A percentile compares a stretch with the other conserved stretches of the same genome.
Evolutionary conservation across 2,797 vertebrate species (phyloP).

Genomic region (Acanthis flammea): DNA sequence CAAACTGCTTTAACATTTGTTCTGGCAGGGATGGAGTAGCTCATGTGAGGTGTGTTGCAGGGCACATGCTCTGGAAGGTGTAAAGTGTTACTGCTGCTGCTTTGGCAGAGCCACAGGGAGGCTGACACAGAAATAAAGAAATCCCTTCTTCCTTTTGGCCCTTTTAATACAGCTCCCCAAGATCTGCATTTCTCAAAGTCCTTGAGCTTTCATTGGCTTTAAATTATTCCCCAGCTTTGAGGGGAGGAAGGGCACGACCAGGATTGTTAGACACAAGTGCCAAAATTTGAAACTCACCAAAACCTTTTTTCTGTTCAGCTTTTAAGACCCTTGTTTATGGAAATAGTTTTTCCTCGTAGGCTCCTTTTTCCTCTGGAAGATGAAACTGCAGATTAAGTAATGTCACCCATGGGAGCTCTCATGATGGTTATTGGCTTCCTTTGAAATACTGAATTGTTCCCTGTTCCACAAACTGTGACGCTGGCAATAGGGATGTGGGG

Average conservation of each 20-base stretch:
- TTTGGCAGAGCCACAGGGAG: neutral
- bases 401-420: neutral
- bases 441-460: slow-evolving; percentile 23
- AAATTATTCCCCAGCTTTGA: neutral
- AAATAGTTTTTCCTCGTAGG: neutral
- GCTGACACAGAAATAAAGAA: neutral
- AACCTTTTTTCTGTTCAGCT: neutral
- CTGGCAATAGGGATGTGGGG: neutral
- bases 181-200: neutral
- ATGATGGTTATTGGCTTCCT: neutral
- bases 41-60: neutral
- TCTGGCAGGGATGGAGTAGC: neutral
- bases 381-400: slow-evolving; percentile 21
- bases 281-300: neutral
- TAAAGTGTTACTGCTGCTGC: neutral
- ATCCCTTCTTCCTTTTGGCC: neutral
- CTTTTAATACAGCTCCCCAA: neutral
- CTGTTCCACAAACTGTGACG: slow-evolving; percentile 9
- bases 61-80: neutral
- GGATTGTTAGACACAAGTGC: neutral
- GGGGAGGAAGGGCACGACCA: neutral
- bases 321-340: slow-evolving; percentile 9
- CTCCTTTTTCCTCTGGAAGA: neutral
- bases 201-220: neutral
- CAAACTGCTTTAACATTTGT: neutral